A percentile compares a stretch with the other conserved stretches of the same genome.
phyloP scores from a whole-genome alignment of 2,888 invertebrate genomes.

The Idaea straminata region DNA sequence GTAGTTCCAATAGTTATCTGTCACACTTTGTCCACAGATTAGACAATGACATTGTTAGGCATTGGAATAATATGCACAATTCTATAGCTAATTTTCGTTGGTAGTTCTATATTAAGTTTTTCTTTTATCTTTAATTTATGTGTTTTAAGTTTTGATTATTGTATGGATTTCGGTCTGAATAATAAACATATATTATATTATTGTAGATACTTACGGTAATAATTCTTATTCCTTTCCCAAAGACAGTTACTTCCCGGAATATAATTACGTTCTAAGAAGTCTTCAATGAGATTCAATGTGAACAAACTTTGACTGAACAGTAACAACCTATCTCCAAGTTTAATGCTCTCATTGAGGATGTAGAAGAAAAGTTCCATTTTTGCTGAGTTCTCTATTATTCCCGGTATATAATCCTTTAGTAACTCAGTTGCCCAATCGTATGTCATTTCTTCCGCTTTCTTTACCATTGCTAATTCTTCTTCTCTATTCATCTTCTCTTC shows the following conservation, averaged over 20 bases:
- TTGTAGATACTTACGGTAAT: slow-evolving; percentile 90
- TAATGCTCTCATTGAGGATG: slow-evolving; percentile 93
- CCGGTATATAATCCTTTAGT: slow-evolving; percentile 91
- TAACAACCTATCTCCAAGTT: slow-evolving; percentile 92
- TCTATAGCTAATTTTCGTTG: no score
- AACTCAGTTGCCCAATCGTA: slow-evolving; percentile 94
- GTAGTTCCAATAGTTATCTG: no score
- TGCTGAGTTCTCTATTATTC: slow-evolving; percentile 94
- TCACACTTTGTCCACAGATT: no score
- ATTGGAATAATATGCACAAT: no score
- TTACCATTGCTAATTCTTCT: slow-evolving; percentile 76
- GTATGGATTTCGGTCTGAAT: no score
- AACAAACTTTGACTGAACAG: slow-evolving; percentile 98
- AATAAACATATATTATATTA: no score
- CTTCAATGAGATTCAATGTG: slow-evolving; percentile 96
- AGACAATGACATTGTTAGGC: no score
- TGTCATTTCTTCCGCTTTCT: slow-evolving; percentile 90
- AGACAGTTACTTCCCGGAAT: slow-evolving; percentile 85
- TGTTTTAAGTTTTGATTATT: no score
- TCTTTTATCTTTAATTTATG: no score
- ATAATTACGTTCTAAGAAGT: slow-evolving; percentile 88
- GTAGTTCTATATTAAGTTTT: no score
- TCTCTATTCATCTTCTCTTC: slow-evolving; percentile 81
- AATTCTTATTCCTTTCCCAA: slow-evolving; percentile 93
- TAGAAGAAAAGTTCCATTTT: slow-evolving; percentile 97